phyloP scores from a whole-genome alignment of 2,113 vertebrate species.

The Sebastes schlegelii region DNA sequence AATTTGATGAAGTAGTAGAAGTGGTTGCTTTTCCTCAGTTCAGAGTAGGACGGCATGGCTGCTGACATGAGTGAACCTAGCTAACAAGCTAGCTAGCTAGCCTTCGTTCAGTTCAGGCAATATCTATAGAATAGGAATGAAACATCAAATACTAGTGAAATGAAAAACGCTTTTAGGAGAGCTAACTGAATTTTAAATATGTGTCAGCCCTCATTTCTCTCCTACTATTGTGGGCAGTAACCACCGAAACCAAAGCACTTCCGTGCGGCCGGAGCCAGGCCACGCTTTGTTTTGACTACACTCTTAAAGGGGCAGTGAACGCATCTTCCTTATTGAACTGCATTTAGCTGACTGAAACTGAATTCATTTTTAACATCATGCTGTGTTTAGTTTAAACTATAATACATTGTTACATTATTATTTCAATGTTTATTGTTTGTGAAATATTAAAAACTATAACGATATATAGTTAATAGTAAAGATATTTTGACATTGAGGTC shows the following conservation, averaged over 20 bases:
- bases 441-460: not conserved
- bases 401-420: not conserved
- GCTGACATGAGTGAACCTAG: slow-evolving; percentile 47
- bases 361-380: not conserved
- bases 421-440: not conserved
- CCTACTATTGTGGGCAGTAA: slow-evolving; percentile 20
- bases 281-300: slow-evolving; percentile 82
- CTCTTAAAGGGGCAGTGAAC: slow-evolving; percentile 76
- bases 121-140: not conserved
- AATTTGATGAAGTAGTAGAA: slow-evolving; percentile 91
- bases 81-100: slow-evolving; percentile 48
- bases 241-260: slow-evolving; percentile 67
- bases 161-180: not conserved
- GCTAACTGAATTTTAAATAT: slow-evolving; percentile 36
- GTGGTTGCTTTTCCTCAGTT: slow-evolving; percentile 80
- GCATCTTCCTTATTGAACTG: not conserved
- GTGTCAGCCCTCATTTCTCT: slow-evolving; percentile 58
- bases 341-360: not conserved
- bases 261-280: slow-evolving; percentile 66
- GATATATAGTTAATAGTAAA: too few species aligned
- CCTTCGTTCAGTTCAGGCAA: slow-evolving; percentile 12
- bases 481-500: not conserved
- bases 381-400: not conserved
- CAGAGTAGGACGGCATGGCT: slow-evolving; percentile 83
- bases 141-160: slow-evolving; percentile 12